Evolutionary conservation across 2,888 invertebrate genomes (phyloP).

Genomic region (Macrosiphum euphorbiae): DNA sequence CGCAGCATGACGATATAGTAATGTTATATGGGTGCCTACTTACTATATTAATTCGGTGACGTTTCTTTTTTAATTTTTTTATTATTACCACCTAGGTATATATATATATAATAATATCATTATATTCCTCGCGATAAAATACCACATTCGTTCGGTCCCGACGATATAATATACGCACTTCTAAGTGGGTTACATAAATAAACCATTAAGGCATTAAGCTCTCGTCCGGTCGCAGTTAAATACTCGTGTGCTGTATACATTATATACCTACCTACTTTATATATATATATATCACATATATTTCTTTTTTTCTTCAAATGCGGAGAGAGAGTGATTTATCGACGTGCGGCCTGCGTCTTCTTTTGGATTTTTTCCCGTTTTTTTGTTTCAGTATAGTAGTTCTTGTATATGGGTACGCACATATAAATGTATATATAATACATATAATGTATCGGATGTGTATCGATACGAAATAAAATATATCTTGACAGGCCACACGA

Average conservation of each 20-base stretch:
- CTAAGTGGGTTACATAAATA: constrained; percentile 61
- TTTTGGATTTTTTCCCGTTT: constrained; percentile 28
- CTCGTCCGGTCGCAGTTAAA: constrained; percentile 52
- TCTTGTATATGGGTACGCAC: not conserved
- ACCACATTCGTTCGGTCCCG: not conserved
- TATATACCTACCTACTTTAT: not conserved
- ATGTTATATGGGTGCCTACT: not conserved
- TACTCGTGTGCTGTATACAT: constrained; percentile 29
- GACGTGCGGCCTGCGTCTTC: constrained; percentile 32
- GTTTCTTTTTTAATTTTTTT: not conserved
- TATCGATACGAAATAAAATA: constrained; percentile 55
- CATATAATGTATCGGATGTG: constrained; percentile 28
- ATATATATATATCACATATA: not conserved
- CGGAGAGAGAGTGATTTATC: constrained; percentile 53
- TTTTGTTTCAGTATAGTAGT: not conserved
- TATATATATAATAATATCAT: no score
- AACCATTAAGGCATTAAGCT: constrained; percentile 61
- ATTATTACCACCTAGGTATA: not conserved
- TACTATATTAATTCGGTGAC: not conserved
- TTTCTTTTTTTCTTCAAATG: not conserved
- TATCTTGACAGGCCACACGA: constrained; percentile 36
- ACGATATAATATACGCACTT: constrained; percentile 21
- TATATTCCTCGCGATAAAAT: constrained; percentile 24
- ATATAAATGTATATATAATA: not conserved
- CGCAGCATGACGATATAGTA: not conserved